These are phyloP conservation scores for Scolanthus callimorphus DNA, from an alignment of 92 coral and sea anemone species.

Conservation along the genomic window DNA sequence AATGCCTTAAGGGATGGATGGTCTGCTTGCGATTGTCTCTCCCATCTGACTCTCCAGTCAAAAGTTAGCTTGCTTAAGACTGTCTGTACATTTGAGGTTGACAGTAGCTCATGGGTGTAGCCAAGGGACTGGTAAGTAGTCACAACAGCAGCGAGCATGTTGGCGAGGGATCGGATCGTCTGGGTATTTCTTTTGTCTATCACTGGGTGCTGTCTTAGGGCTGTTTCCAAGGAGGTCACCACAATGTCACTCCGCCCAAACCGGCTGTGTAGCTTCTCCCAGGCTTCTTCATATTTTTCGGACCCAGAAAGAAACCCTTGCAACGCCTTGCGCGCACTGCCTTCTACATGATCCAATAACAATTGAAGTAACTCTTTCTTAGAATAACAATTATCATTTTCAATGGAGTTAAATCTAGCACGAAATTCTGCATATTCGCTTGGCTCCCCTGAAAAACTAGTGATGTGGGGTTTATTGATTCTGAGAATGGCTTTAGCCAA, in stretches of 20 bases:
- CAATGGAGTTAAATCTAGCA: neutral
- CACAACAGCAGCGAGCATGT: neutral
- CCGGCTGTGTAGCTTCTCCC: neutral
- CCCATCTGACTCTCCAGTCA: neutral
- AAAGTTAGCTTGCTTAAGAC: neutral
- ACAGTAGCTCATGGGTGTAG: neutral
- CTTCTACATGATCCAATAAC: conserved; percentile 5
- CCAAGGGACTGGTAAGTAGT: neutral
- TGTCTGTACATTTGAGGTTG: neutral
- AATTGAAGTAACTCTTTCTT: conserved; percentile 2
- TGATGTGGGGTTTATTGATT: neutral
- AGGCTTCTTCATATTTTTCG: conserved; percentile 1
- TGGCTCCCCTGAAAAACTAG: neutral
- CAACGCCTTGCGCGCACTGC: conserved; percentile 1
- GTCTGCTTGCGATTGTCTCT: neutral
- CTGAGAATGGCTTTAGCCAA: neutral
- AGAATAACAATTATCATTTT: neutral
- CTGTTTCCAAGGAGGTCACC: neutral
- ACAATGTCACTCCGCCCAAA: neutral
- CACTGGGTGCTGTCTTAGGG: conserved; percentile 1
- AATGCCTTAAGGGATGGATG: neutral
- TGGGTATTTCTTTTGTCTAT: conserved; percentile 3
- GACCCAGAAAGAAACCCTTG: conserved; percentile 2
- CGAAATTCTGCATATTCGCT: neutral
- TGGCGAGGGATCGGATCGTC: neutral